Conservation (phyloP, 2,113 vertebrate genomes). For the Perca schrenkii region DNA sequence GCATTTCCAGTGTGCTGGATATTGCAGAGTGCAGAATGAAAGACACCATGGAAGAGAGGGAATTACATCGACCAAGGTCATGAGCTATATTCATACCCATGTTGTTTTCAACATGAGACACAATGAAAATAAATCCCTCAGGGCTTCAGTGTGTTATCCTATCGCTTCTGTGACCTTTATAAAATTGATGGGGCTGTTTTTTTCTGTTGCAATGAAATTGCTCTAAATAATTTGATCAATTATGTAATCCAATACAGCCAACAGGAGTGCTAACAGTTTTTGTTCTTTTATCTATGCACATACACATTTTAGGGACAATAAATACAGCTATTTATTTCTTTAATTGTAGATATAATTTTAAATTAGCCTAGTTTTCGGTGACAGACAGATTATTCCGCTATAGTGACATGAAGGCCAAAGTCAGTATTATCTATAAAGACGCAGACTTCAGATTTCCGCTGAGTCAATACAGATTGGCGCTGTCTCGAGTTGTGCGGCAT, state of each 20-base stretch:
- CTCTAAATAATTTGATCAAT: constrained; percentile 65
- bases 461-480: constrained; percentile 65
- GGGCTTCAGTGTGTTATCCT: constrained; percentile 55
- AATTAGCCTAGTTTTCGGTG: neutral
- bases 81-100: constrained; percentile 46
- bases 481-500: constrained; percentile 48
- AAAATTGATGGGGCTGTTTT: constrained; percentile 45
- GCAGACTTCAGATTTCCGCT: constrained; percentile 58
- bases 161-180: constrained; percentile 69
- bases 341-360: constrained; percentile 9
- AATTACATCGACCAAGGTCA: constrained; percentile 70
- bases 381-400: constrained; percentile 10
- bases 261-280: constrained; percentile 3
- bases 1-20: constrained; percentile 36
- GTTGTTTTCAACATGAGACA: constrained; percentile 64
- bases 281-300: neutral
- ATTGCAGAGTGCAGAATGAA: constrained; percentile 42
- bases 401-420: constrained; percentile 34
- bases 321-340: constrained; percentile 16
- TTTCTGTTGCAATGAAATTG: constrained; percentile 51
- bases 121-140: constrained; percentile 44
- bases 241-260: constrained; percentile 53
- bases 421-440: constrained; percentile 53
- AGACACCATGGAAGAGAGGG: constrained; percentile 34
- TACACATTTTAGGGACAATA: neutral